These are phyloP conservation scores for Tribolium freemani DNA, from an alignment of 2,888 invertebrate genomes.

Conservation along the genomic window DNA sequence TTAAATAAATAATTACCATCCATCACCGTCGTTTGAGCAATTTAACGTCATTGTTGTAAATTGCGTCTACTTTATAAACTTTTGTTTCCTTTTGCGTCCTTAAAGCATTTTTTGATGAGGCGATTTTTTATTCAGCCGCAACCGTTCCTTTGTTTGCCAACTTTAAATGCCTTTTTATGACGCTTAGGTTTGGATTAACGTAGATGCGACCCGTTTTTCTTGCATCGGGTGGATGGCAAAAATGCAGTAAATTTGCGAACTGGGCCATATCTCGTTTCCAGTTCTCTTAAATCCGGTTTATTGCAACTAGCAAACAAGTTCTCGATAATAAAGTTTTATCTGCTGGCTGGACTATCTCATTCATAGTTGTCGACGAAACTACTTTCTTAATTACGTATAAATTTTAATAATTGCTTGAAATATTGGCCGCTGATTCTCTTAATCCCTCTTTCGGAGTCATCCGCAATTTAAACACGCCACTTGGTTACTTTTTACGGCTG, in stretches of 20 bases:
- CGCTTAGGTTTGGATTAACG: conserved; percentile 7
- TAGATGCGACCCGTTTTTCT: not conserved
- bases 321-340: conserved; percentile 40
- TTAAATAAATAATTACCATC: not conserved
- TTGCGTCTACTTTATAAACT: conserved; percentile 25
- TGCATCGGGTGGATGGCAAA: conserved; percentile 3
- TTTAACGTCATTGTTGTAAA: conserved; percentile 28
- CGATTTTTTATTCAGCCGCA: conserved; percentile 19
- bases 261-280: conserved; percentile 31
- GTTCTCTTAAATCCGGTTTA: conserved; percentile 37
- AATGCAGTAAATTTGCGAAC: conserved; percentile 23
- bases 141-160: conserved; percentile 19
- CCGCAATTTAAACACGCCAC: conserved; percentile 32
- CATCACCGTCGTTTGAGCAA: conserved; percentile 19
- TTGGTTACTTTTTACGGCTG: conserved; percentile 30
- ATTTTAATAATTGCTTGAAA: conserved; percentile 44
- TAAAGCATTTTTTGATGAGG: conserved; percentile 32
- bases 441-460: conserved; percentile 16
- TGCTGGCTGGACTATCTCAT: conserved; percentile 34
- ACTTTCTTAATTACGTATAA: conserved; percentile 45
- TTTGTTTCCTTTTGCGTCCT: conserved; percentile 26
- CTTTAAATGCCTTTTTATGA: conserved; percentile 24
- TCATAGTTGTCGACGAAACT: conserved; percentile 35
- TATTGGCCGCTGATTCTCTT: conserved; percentile 37
- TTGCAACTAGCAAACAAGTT: conserved; percentile 36